Conservation (phyloP, 1,140 invertebrate genomes). For the Dreissena polymorpha region DNA sequence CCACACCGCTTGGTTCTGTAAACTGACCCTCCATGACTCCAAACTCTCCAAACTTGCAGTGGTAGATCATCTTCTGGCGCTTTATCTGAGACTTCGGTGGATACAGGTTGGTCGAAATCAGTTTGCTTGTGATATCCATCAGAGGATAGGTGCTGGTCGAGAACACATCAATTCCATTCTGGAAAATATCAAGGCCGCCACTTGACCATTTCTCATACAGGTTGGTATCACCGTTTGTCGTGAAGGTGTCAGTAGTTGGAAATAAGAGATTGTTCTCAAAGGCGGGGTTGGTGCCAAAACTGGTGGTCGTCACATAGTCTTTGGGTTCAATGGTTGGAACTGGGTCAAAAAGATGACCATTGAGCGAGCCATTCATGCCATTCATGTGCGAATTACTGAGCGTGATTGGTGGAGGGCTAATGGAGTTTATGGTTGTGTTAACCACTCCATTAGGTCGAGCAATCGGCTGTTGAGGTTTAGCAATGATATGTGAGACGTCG, state of each 20-base stretch:
- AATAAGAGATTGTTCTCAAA: conserved; percentile 86
- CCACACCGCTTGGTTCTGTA: conserved; percentile 99
- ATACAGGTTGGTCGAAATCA: conserved; percentile 92
- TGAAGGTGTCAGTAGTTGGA: conserved; percentile 60
- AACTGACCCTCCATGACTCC: conserved; percentile 95
- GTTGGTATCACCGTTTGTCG: conserved; percentile 67
- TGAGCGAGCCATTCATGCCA: conserved; percentile 53
- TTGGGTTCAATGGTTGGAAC: conserved; percentile 81
- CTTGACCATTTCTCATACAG: conserved; percentile 98
- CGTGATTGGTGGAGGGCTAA: conserved; percentile 78
- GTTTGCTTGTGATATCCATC: conserved; percentile 86
- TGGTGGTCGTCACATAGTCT: conserved; percentile 85
- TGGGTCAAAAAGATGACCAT: conserved; percentile 84
- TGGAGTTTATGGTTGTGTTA: conserved; percentile 78
- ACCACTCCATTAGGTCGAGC: conserved; percentile 86
- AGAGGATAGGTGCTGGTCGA: conserved; percentile 71
- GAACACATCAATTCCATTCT: conserved; percentile 83
- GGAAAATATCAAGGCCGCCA: conserved; percentile 89
- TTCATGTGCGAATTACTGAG: conserved; percentile 48
- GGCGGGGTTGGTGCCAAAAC: conserved; percentile 79
- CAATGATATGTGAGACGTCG: conserved; percentile 57
- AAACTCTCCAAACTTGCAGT: conserved; percentile 99
- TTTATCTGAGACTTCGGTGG: conserved; percentile 98
- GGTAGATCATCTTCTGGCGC: conserved; percentile 99
- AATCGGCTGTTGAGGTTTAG: conserved; percentile 87